A percentile compares a stretch with the other conserved stretches of the same genome.
These are phyloP conservation scores for Brachypodius melanocephalos DNA, from an alignment of 2,113 vertebrate species.

Conservation along the genomic window DNA sequence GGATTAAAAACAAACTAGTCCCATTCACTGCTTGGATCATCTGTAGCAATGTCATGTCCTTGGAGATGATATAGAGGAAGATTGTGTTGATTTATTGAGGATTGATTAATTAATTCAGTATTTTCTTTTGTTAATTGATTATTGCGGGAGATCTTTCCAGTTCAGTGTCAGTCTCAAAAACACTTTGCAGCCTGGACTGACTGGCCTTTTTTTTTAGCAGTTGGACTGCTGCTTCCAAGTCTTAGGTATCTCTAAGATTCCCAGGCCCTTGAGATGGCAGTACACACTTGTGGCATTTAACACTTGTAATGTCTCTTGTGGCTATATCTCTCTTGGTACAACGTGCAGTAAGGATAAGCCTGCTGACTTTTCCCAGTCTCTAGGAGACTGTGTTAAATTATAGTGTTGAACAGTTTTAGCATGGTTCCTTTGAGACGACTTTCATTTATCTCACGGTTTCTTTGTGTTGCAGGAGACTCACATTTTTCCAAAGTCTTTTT, in stretches of 20 bases:
- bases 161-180: not conserved
- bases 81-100: not conserved
- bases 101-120: not conserved
- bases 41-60: not conserved
- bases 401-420: not conserved
- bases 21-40: not conserved
- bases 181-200: not conserved
- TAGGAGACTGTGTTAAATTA: not conserved
- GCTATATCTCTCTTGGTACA: not conserved
- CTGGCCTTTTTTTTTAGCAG: not conserved
- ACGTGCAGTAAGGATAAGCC: not conserved
- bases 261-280: not conserved
- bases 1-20: not conserved
- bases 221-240: not conserved
- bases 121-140: not conserved
- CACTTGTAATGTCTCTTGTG: not conserved
- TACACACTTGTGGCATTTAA: not conserved
- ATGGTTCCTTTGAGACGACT: not conserved
- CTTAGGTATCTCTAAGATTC: not conserved
- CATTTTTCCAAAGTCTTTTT: not conserved
- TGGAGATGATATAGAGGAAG: not conserved
- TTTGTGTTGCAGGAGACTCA: not conserved
- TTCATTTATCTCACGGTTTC: slow-evolving; percentile 1
- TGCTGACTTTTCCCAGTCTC: not conserved
- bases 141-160: not conserved